Evolutionary conservation across 2,888 invertebrate genomes (phyloP), one percentile per base, ranked within the genome.

Genomic region (Lepas anatifera): DNA sequence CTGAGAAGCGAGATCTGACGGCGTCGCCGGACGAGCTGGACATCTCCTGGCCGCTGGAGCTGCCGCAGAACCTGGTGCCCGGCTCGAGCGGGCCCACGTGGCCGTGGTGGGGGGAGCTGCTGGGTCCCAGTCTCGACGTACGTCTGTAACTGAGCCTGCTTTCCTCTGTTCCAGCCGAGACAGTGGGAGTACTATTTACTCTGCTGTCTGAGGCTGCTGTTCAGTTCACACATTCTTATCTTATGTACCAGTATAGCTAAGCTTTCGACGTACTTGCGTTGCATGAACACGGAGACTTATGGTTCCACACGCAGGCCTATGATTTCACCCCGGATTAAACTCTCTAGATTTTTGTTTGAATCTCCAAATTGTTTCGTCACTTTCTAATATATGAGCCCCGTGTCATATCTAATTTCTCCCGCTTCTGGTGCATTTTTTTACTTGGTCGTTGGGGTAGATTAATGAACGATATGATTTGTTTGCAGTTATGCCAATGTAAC

Each of bases 11-110:
- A 7, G 46, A 46, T 3, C 46, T 46, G 46, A 22, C 18, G 2
- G 46, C 22, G 7, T 25, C 18, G 22, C 13, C 13, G 13, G 18
- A 3, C 46, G 50, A 27, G 25, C 25, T 50, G 25, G 27, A 27
- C 50, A 77, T 77, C n/a, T 72, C 74, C 1, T 84, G 84, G 83
- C 77, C 81, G 58, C 75, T 85, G 22, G 76, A 79, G 10, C 75
- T 85, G 41, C 86, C 86, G 0, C 76, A 80, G 2, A 80, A 82
- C 67, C 77, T 85, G 0, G 85, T 89, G 2, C 80, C 83, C 0
- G 87, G 86, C 10, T 88, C 89, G 0, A 85, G 37, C 79, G 84
- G 25, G 82, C 86, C n/a, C 82, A 84, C 66, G 80, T 89, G 0
- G 85, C 85, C 75, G 81, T 86, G 0, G 82, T 85, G 25, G 86